Evolutionary conservation across 2,113 vertebrate species (phyloP).

Genomic region (Orycteropus afer): DNA sequence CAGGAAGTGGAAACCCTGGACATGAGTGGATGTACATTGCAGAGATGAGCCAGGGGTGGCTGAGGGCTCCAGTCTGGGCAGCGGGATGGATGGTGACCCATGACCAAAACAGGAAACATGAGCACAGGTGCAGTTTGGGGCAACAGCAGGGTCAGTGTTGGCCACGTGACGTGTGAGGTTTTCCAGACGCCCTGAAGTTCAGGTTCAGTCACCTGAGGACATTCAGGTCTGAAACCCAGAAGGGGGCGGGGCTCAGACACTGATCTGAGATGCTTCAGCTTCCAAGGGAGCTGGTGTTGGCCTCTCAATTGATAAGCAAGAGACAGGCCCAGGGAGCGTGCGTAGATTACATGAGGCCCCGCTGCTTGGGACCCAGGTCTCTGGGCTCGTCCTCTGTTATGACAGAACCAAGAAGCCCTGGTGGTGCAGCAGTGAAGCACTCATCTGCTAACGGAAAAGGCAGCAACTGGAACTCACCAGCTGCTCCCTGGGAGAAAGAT

Average conservation of each 20-base stretch:
- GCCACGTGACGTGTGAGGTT: fast-evolving
- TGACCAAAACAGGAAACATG: fast-evolving
- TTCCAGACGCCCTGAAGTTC: neutral
- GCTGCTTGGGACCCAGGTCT: neutral
- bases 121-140: neutral
- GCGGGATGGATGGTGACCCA: neutral
- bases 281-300: fast-evolving
- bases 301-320: neutral
- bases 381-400: fast-evolving
- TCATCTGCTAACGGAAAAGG: neutral
- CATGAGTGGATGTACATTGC: no score
- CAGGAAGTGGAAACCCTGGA: no score
- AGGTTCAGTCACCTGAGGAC: neutral
- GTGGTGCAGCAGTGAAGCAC: neutral
- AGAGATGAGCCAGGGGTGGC: neutral
- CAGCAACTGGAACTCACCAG: neutral
- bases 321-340: no score
- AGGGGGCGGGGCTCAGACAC: no score
- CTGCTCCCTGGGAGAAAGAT: neutral
- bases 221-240: fast-evolving
- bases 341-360: fast-evolving
- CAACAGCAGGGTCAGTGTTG: no score
- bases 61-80: fast-evolving
- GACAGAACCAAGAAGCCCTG: neutral
- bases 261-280: neutral